Evolutionary conservation across 2,113 vertebrate species (phyloP).

Genomic region (Malurus melanocephalus): DNA sequence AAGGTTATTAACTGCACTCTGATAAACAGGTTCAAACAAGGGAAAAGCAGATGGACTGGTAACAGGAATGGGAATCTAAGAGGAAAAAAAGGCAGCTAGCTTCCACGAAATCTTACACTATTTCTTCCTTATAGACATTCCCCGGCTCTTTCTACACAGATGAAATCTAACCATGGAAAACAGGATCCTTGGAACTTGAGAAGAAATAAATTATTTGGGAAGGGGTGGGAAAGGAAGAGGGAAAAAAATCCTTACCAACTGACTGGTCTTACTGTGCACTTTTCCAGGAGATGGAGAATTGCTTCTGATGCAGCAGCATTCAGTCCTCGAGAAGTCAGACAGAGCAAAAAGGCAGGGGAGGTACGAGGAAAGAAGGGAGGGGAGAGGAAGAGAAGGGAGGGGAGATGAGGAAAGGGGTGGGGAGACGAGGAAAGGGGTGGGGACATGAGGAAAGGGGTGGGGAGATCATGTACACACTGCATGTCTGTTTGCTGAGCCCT

Average conservation of each 20-base stretch:
- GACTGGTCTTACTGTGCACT: constrained; percentile 42
- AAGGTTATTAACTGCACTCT: neutral
- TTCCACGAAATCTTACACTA: neutral
- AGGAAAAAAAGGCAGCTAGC: neutral
- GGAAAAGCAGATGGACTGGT: neutral
- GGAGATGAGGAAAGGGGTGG: neutral
- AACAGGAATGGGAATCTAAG: neutral
- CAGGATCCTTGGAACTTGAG: neutral
- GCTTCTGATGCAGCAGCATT: constrained; percentile 47
- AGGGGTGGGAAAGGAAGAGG: neutral
- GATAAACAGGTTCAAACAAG: neutral
- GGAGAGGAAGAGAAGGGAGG: neutral
- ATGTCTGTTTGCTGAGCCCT: neutral
- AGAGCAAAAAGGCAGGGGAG: constrained; percentile 8
- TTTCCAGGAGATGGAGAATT: constrained; percentile 54
- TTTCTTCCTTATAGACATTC: neutral
- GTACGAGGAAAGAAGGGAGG: neutral
- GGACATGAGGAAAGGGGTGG: neutral
- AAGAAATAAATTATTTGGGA: neutral
- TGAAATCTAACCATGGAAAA: neutral
- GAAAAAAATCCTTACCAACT: constrained; percentile 51
- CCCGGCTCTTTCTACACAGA: neutral
- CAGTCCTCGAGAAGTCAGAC: constrained; percentile 6
- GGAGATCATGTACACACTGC: neutral
- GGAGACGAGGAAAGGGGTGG: neutral